Evolutionary conservation across 2,888 invertebrate species (phyloP).

Genomic region (Drosophila dives): DNA sequence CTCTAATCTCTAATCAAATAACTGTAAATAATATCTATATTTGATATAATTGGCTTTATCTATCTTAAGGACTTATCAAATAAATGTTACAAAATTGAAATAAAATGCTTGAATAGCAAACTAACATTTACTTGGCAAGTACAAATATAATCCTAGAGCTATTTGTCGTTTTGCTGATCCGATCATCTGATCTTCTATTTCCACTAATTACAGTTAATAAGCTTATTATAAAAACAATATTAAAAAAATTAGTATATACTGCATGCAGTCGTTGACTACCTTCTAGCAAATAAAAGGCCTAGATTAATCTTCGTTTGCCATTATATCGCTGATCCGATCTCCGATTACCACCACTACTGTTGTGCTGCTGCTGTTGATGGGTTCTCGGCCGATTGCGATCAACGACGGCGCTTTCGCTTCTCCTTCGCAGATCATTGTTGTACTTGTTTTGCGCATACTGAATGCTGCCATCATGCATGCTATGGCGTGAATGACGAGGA

Average conservation of each 20-base stretch:
- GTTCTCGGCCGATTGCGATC: slow-evolving; percentile 54
- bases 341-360: slow-evolving; percentile 67
- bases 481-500: slow-evolving; percentile 44
- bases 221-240: not conserved
- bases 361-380: slow-evolving; percentile 52
- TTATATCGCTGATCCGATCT: slow-evolving; percentile 71
- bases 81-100: slow-evolving; percentile 14
- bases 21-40: slow-evolving; percentile 6
- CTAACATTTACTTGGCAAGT: not conserved
- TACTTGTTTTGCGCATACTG: slow-evolving; percentile 45
- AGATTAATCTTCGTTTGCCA: slow-evolving; percentile 51
- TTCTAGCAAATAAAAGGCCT: not conserved
- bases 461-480: slow-evolving; percentile 53
- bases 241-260: not conserved
- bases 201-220: no score
- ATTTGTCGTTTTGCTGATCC: not conserved
- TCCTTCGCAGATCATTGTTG: slow-evolving; percentile 59
- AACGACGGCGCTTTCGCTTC: slow-evolving; percentile 62
- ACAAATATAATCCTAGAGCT: not conserved
- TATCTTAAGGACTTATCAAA: slow-evolving; percentile 34
- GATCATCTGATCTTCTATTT: no score
- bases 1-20: not conserved
- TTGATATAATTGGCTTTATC: not conserved
- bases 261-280: not conserved
- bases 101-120: not conserved